These are phyloP conservation scores for Pan troglodytes DNA, from an alignment of 2,113 vertebrate species.

Conservation along the genomic window NHGRI_mPanTro3-v2.1_pri NC_072401.2:68333501-68334000, in stretches of 20 bases:
- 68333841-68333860: conserved; percentile 73
- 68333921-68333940: neutral
- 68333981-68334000: neutral
- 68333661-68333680: neutral
- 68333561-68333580: neutral
- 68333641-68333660: neutral
- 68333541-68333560: neutral
- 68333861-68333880: conserved; percentile 65
- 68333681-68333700: neutral
- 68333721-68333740: conserved; percentile 81
- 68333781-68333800: conserved; percentile 82
- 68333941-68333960: conserved; percentile 15
- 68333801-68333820: conserved; percentile 81
- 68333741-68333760: conserved; percentile 70
- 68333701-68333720: neutral
- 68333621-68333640: neutral
- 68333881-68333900: conserved; percentile 71
- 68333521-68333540: neutral
- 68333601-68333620: neutral
- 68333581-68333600: neutral
- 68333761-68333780: conserved; percentile 77
- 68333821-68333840: conserved; percentile 51
- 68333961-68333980: neutral
- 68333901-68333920: neutral
- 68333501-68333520: neutral